Base-by-base conservation (phyloP, 2,888 invertebrate genomes). In the Chalcosyrphus nemorum region DNA sequence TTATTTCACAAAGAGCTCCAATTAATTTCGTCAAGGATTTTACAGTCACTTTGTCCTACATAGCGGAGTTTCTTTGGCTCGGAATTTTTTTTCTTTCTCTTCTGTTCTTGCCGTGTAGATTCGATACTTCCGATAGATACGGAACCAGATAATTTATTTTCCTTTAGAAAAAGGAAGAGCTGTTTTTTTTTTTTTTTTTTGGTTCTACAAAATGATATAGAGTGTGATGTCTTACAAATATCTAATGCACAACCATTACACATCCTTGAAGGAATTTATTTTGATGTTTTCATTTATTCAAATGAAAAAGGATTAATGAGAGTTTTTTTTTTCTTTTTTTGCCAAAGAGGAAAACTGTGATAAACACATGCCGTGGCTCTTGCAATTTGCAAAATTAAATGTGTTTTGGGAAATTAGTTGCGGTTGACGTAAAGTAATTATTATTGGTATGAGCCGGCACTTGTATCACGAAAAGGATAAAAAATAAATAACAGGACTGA, bases 1-100 rank as follows among this genome's bases (percentile, higher is more conserved):
- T 87, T 87, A 86, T 87, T 86, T 86, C 75, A 86, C 81, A 86
- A 86, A 86, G 87, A 86, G 86, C 81, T 76, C 84, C 87, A 87
- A 87, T 87, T 87, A 87, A 87, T 87, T 87, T 86, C 86, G 59
- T 75, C 65, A 75, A 84, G 84, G 84, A 84, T 80, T 80, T 77
- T 78, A 68, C 72, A 77, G 45, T 82, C 61, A 47, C 66, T 68
- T 35, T 77, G 77, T 82, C 54, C 72, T 68, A 77, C 35, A 61
- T 78, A 68, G 68, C 41, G 24, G 47, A 68, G 38, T 43, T 68
- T 74, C 72, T 29, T 77, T 82, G 65, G 59, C 61, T 75, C 50
- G 43, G 11, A 27, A 13, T 21, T 71, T 77, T 72, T 68, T 61
- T 47, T 13, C 0, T 13, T 11, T 11, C 32, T 41, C 11, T 50